Base-by-base conservation (phyloP, 2,888 invertebrate species). In the Pteria penguin region DNA sequence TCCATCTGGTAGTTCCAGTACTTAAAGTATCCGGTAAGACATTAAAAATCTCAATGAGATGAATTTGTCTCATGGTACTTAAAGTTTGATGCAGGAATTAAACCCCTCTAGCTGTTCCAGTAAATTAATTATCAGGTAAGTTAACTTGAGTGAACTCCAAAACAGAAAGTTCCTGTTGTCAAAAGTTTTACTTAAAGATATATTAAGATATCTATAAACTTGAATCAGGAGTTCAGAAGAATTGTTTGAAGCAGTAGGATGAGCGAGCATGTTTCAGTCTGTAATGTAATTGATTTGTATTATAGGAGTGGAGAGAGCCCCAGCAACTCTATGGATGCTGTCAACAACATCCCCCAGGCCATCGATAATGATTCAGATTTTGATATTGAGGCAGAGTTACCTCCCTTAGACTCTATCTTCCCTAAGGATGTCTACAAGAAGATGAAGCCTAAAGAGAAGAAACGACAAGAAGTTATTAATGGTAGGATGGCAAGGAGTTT, bases 401-500 rank as follows among this genome's bases (percentile, higher is more conserved):
- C 96, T 24, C 95, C 96, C 89, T 95, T 97, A 95, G 96, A 96
- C 87, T 95, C 95, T 80, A 94, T 95, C 79, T 95, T 97, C 62
- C 94, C 95, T 29, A 95, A 95, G 84, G 96, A 97, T 75, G 94
- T 95, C 68, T 93, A 96, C 70, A 93, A 94, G 73, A 94, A 94
- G 80, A 93, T 97, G 83, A 95, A 95, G 86, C 95, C 96, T 81
- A 95, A 95, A 86, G 97, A 97, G 91, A 96, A 96, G 93, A 97
- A 97, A 92, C 94, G 97, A 86, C 97, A 97, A 92, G 97, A 97
- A 93, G 96, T 97, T 88, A 96, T 97, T 81, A 97, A 97, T 93
- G 97, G 97, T 97, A 90, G 88, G 92, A 80, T 36, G 8, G 27
- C 5, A 4, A 22, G 5, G 5, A 57, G 18, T 5, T 14, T 14